Conservation (phyloP, 2,888 invertebrate genomes). For the Eilema caniola region DNA sequence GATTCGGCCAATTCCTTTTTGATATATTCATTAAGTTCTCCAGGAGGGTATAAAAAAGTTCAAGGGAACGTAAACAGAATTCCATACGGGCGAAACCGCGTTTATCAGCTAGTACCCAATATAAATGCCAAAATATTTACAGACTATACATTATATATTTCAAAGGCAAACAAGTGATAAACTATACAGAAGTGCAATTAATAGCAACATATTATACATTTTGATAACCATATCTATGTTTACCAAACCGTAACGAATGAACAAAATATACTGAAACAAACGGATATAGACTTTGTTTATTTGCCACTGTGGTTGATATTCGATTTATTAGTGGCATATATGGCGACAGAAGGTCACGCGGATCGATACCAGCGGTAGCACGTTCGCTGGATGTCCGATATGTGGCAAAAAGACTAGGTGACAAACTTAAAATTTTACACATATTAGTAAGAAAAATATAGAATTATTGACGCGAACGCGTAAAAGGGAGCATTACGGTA, state of each 20-base stretch:
- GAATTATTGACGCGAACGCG: no score
- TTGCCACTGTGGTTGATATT: slow-evolving; percentile 33
- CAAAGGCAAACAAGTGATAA: slow-evolving; percentile 43
- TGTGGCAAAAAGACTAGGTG: slow-evolving; percentile 38
- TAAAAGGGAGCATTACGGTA: no score
- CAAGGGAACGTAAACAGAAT: no score
- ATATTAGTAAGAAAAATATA: not conserved
- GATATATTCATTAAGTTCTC: no score
- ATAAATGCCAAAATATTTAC: no score
- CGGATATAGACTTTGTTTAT: slow-evolving; percentile 30
- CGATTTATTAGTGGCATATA: slow-evolving; percentile 9
- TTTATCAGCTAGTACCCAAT: no score
- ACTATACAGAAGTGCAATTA: slow-evolving; percentile 28
- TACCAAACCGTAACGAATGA: slow-evolving; percentile 16
- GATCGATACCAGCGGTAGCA: slow-evolving; percentile 45
- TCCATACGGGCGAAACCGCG: no score
- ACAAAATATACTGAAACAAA: not conserved
- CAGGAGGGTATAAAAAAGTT: no score
- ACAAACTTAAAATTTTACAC: slow-evolving; percentile 16
- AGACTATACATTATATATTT: slow-evolving; percentile 18
- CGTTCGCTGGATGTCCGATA: slow-evolving; percentile 48
- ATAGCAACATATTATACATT: slow-evolving; percentile 21
- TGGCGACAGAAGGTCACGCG: slow-evolving; percentile 43
- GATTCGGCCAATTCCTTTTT: no score
- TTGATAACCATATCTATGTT: slow-evolving; percentile 19